A percentile compares a stretch with the other conserved stretches of the same genome.
Conservation (phyloP, 2,113 vertebrate genomes). For the Isurus oxyrinchus region DNA sequence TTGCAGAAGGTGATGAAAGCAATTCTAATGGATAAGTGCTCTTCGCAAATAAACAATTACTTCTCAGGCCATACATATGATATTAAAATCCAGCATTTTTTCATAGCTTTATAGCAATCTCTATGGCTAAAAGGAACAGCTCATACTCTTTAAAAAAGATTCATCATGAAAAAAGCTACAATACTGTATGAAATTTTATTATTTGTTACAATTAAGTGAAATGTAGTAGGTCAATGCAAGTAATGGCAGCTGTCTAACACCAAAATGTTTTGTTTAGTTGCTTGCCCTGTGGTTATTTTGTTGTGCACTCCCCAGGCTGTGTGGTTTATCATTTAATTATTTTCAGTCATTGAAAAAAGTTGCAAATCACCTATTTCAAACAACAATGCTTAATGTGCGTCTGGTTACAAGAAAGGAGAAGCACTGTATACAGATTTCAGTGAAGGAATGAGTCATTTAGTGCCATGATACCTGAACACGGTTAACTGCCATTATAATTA, state of each 20-base stretch:
- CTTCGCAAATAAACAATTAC: not conserved
- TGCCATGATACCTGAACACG: not conserved
- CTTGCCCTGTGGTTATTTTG: not conserved
- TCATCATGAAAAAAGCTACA: not conserved
- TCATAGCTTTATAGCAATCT: not conserved
- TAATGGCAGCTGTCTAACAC: not conserved
- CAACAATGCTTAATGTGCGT: not conserved
- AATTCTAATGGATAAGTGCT: not conserved
- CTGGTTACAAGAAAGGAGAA: not conserved
- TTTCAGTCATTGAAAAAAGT: constrained; percentile 8
- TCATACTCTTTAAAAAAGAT: not conserved
- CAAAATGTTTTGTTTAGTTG: not conserved
- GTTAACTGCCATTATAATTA: not conserved
- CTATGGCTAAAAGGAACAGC: not conserved
- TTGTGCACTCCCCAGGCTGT: not conserved
- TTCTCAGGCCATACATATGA: not conserved
- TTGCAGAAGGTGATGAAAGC: not conserved
- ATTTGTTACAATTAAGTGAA: not conserved
- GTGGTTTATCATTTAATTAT: not conserved
- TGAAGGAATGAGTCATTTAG: not conserved
- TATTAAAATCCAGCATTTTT: not conserved
- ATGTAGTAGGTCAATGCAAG: not conserved
- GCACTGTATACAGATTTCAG: not conserved
- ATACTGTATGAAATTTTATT: not conserved
- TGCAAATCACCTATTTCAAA: not conserved